Percentiles rank a stretch among this genome's conserved stretches.
Evolutionary conservation across 2,888 invertebrate species (phyloP).

Genomic region (Drosophila imparisetae): DNA sequence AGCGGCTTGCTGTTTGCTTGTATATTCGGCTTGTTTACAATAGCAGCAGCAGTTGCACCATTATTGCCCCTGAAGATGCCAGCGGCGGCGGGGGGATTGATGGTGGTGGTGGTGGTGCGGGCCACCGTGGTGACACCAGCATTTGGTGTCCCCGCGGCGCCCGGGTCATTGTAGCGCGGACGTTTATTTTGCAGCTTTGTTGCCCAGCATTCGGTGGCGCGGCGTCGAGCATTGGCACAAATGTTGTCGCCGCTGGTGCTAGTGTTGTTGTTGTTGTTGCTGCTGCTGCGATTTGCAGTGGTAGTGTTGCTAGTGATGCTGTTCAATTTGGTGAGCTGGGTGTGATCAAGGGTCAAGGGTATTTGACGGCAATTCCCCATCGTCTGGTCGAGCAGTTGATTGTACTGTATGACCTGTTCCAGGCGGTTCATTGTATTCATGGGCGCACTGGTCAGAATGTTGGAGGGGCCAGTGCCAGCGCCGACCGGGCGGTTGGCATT

Average conservation of each 20-base stretch:
- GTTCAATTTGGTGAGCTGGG: conserved; percentile 4
- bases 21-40: not conserved
- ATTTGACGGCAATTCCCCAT: conserved; percentile 50
- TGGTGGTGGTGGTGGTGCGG: conserved; percentile 3
- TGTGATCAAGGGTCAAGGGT: conserved; percentile 16
- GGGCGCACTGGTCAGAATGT: conserved; percentile 1
- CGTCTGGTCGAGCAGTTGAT: conserved; percentile 32
- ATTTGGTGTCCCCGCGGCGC: conserved; percentile 12
- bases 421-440: conserved; percentile 25
- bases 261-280: not conserved
- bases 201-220: conserved; percentile 68
- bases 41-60: not conserved
- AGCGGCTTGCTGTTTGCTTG: conserved; percentile 17
- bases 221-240: conserved; percentile 67
- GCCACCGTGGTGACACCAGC: not conserved
- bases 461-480: not conserved
- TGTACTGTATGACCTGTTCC: conserved; percentile 43
- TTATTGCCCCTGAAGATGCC: not conserved
- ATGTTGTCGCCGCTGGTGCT: conserved; percentile 41
- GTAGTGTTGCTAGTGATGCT: conserved; percentile 19
- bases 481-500: not conserved
- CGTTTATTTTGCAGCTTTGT: conserved; percentile 63
- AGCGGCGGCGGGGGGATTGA: not conserved
- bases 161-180: conserved; percentile 58
- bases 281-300: not conserved